phyloP scores from a whole-genome alignment of 2,888 invertebrate genomes.

The Eupithecia subumbrata region DNA sequence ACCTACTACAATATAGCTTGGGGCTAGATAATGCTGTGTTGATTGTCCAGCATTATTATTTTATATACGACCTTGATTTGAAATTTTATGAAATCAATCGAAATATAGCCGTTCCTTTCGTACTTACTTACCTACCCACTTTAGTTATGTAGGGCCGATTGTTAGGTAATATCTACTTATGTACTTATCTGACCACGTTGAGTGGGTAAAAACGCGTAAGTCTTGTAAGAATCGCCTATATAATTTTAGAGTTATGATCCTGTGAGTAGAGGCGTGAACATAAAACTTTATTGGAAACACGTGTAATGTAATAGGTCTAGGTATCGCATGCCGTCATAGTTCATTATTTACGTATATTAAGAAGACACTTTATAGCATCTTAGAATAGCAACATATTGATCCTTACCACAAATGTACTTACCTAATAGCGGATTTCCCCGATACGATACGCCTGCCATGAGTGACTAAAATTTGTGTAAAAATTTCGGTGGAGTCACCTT shows the following conservation, averaged over 20 bases:
- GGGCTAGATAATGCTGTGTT: too few relatives aligned
- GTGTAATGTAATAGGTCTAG: conserved; percentile 65
- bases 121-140: neutral
- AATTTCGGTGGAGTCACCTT: neutral
- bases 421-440: neutral
- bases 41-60: neutral
- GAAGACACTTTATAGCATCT: conserved; percentile 13
- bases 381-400: conserved; percentile 3
- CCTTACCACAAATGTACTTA: neutral
- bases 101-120: neutral
- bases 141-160: neutral
- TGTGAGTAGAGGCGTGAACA: conserved; percentile 71
- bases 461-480: too few relatives aligned
- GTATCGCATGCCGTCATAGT: conserved; percentile 53
- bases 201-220: conserved; percentile 56
- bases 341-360: conserved; percentile 48
- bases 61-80: neutral
- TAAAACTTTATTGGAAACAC: conserved; percentile 80
- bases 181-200: conserved; percentile 37
- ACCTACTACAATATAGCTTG: neutral
- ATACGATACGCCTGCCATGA: neutral
- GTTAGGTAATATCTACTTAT: neutral
- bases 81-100: neutral
- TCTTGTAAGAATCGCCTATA: conserved; percentile 71
- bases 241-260: conserved; percentile 74